Evolutionary conservation across 2,113 vertebrate species (phyloP).

Genomic region (Scophthalmus maximus): DNA sequence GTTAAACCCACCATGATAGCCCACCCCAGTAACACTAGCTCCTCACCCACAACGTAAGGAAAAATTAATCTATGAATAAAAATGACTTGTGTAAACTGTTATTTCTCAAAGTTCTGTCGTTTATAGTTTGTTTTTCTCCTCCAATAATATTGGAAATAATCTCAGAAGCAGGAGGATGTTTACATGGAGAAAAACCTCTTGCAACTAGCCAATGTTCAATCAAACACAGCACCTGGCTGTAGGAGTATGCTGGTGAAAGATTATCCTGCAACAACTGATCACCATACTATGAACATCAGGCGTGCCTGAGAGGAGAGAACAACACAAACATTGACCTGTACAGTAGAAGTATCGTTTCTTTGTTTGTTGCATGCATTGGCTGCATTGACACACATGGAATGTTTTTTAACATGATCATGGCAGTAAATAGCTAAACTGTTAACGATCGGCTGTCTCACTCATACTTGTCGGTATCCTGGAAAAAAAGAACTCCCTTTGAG

Average conservation of each 20-base stretch:
- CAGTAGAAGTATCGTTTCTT: no score
- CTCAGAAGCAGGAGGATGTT: background rate
- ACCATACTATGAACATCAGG: background rate
- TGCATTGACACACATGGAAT: background rate
- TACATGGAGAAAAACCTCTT: background rate
- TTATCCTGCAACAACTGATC: background rate
- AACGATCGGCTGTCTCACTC: background rate
- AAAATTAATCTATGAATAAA: background rate
- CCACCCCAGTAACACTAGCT: slow-evolving; percentile 10
- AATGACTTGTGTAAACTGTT: background rate
- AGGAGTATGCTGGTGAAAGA: background rate
- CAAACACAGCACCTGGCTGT: background rate
- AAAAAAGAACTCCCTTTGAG: no score
- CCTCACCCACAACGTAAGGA: background rate
- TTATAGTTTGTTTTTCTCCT: no score
- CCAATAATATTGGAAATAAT: background rate
- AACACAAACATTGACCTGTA: no score
- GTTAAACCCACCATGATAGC: slow-evolving; percentile 5
- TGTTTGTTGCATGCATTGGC: background rate
- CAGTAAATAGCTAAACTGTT: no score
- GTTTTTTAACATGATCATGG: background rate
- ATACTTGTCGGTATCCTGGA: background rate
- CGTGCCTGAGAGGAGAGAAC: background rate
- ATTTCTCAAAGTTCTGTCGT: background rate
- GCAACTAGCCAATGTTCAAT: background rate